A percentile compares a stretch with the other conserved stretches of the same genome.
phyloP scores from a whole-genome alignment of 2,797 vertebrate genomes.

The Sebastes jordani region DNA sequence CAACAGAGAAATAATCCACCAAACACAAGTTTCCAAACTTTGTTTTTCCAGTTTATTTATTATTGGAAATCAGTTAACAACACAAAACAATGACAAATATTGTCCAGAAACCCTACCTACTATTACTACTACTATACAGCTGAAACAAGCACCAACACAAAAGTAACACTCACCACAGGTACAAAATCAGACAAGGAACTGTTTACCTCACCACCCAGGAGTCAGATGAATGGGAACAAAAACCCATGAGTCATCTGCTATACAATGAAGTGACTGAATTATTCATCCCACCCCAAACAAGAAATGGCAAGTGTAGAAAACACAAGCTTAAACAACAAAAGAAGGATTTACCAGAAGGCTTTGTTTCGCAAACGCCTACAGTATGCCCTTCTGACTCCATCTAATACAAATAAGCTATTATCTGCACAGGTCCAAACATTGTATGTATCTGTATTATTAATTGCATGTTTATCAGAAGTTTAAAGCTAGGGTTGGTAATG shows the following conservation, averaged over 20 bases:
- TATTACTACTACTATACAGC: no score
- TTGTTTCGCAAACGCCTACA: slow-evolving; percentile 15
- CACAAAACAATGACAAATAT: no score
- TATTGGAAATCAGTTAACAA: no score
- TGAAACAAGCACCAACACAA: not conserved
- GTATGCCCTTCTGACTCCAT: slow-evolving; percentile 7
- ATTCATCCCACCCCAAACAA: slow-evolving; percentile 6
- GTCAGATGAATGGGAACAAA: not conserved
- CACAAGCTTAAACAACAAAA: slow-evolving; percentile 4
- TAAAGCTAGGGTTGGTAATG: no score
- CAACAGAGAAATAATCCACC: no score
- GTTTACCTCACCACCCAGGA: not conserved
- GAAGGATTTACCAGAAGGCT: not conserved
- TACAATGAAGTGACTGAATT: not conserved
- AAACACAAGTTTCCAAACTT: no score
- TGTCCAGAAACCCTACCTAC: no score
- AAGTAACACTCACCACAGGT: not conserved
- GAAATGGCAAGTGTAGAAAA: slow-evolving; percentile 4
- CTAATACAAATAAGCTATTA: slow-evolving; percentile 47
- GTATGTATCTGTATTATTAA: slow-evolving; percentile 5
- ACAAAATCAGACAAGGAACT: not conserved
- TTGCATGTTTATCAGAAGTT: no score
- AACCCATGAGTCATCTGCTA: slow-evolving; percentile 13
- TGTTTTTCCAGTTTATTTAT: no score
- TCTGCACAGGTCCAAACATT: slow-evolving; percentile 39